Base-by-base conservation (phyloP, 2,113 vertebrate species). In the Azemiops feae region DNA sequence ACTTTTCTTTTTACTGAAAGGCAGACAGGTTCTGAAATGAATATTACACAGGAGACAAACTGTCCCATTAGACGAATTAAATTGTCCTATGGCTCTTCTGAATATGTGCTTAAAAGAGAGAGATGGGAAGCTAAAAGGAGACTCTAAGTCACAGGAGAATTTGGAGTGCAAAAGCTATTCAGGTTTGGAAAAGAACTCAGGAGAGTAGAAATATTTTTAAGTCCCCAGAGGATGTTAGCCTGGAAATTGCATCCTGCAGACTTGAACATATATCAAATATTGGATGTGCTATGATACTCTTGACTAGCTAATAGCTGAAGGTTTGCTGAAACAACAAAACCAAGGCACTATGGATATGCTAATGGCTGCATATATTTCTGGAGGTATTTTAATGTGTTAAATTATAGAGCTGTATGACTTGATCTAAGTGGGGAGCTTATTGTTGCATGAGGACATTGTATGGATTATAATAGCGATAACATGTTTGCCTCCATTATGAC, bases 261-360 rank as follows among this genome's bases (percentile, higher is more conserved):
- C 87, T 87, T 90, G 55, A 55, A 85, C 89, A 90, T 52, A 87
- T 90, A 90, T 93, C 74, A 92, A 89, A 92, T 92, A 89, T 89
- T 92, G 85, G 89, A 57, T 50, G 74, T 52, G 30, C 89, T 87
- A 64, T 87, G 92, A 90, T 87, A 90, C 74, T 64, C n/a, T 64
- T 30, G 89, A 86, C 81, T 50, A 64, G 57, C 45, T 93, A 93
- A 90, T 87, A 90, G 81, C 89, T 87, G 45, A 39, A 93, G 57
- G 81, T 87, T 90, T 93, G 92, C 92, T 93, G 92, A 93, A 34
- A 43, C 89, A 90, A 87, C 89, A 93, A 90, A 93, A 93, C 54
- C n/a, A 90, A 43, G 60, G 55, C 55, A 90, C 54, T 4, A 6
- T 50, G 9, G 45, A 64, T 60, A 39, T 87, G 45, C 64, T 89